Evolutionary conservation across 2,888 invertebrate species (phyloP), one percentile per base, ranked within the genome.

Genomic region (Drosophila kuntzei): DNA sequence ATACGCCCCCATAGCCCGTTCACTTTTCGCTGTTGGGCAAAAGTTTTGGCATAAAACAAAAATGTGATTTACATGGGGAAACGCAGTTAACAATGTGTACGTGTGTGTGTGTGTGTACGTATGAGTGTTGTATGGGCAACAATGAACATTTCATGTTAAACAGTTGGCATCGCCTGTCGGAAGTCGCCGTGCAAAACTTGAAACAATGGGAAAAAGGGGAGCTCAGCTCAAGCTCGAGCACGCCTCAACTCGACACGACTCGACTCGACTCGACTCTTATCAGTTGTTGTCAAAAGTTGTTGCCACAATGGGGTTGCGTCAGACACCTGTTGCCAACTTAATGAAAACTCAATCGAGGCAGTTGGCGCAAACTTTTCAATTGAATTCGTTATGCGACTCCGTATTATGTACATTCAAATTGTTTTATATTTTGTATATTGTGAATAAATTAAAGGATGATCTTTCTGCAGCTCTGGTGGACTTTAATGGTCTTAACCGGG

Each of bases 31-130:
- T 68, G 51, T 58, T 65, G 72, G 41, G 78, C 47, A 72, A 84
- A 83, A 84, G 72, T 86, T 84, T 84, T 77, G 84, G 79, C 66
- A 80, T 86, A 86, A 86, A 84, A 86, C 87, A 86, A 83, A 84
- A 84, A 84, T 84, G 74, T 86, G 83, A 84, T 84, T 84, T 84
- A 83, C 83, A 84, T 84, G 76, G 80, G 77, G 71, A 77, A 77
- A 61, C 78, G 66, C 58, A 69, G 71, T 63, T 69, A 75, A 86
- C 86, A 84, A 86, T 76, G 69, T 39, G 44, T 34, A 3, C 18
- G 20, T 39, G 34, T 14, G 50, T 29, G 36, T 14, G 41, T 22
- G 44, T 25, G 54, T 50, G 43, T 49, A 44, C n/a, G 57, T 37
- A 46, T 59, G 43, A 32, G 39, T 50, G 69, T 22, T 12, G 62